A percentile compares a stretch with the other conserved stretches of the same genome.
Evolutionary conservation across 2,113 vertebrate genomes (phyloP).

Genomic region (Ciconia stormi): DNA sequence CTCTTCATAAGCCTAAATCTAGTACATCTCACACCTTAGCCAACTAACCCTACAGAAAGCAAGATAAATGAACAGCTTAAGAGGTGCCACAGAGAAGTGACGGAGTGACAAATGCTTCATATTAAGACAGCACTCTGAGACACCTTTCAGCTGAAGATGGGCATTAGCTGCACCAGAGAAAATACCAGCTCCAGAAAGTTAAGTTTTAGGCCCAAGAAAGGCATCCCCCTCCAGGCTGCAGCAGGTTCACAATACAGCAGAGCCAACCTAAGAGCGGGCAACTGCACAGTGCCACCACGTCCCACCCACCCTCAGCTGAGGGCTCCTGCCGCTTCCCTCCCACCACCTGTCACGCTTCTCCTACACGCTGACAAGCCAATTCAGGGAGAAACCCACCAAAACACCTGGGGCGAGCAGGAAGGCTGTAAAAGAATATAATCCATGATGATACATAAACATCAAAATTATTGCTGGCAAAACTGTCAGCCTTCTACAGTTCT

Average conservation of each 20-base stretch:
- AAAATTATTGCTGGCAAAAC: background rate
- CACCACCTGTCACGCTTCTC: background rate
- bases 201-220: background rate
- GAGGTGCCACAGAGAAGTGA: background rate
- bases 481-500: background rate
- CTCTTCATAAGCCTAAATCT: background rate
- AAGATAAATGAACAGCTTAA: background rate
- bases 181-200: background rate
- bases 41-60: background rate
- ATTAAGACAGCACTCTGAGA: background rate
- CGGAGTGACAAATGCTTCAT: background rate
- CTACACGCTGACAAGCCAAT: background rate
- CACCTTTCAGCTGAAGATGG: background rate
- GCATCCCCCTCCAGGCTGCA: background rate
- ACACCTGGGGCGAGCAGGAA: background rate
- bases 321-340: background rate
- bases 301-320: background rate
- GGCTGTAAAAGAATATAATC: background rate
- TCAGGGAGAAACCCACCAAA: background rate
- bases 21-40: background rate
- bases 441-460: fast-evolving
- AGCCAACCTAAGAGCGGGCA: background rate
- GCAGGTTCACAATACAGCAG: background rate
- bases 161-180: background rate
- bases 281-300: fast-evolving